A percentile compares a stretch with the other conserved stretches of the same genome.
phyloP scores from a whole-genome alignment of 1,140 invertebrate species.

The Diachasmimorpha longicaudata region DNA sequence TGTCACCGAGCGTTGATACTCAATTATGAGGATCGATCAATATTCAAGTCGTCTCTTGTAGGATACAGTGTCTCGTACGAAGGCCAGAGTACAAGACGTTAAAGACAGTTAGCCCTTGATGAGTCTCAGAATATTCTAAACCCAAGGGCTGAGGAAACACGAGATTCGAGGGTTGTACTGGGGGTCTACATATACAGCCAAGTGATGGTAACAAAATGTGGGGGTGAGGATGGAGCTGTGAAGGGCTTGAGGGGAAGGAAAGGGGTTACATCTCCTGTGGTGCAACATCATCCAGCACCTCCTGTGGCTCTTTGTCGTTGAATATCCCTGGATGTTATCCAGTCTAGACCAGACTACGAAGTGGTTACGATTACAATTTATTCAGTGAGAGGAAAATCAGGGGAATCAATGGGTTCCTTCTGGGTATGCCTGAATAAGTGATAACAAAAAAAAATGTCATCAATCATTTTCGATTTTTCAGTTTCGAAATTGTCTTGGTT shows the following conservation, averaged over 20 bases:
- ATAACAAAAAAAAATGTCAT: not conserved
- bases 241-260: slow-evolving; percentile 1
- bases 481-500: not conserved
- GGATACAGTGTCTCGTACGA: not conserved
- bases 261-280: slow-evolving; percentile 39
- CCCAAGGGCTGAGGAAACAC: slow-evolving; percentile 19
- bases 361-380: slow-evolving; percentile 9
- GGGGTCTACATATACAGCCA: not conserved
- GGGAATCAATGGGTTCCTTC: not conserved
- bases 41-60: not conserved
- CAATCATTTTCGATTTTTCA: not conserved
- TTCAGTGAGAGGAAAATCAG: not conserved
- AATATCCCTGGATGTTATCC: slow-evolving; percentile 14
- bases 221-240: not conserved
- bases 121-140: slow-evolving; percentile 37
- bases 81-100: slow-evolving; percentile 11
- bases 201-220: slow-evolving; percentile 6
- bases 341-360: slow-evolving; percentile 14
- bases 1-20: not conserved
- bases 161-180: not conserved
- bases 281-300: slow-evolving; percentile 39
- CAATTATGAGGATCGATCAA: slow-evolving; percentile 8
- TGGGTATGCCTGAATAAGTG: not conserved
- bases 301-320: slow-evolving; percentile 48
- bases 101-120: slow-evolving; percentile 45